Conservation (phyloP, 2,113 vertebrate genomes). For the Podarcis muralis region DNA sequence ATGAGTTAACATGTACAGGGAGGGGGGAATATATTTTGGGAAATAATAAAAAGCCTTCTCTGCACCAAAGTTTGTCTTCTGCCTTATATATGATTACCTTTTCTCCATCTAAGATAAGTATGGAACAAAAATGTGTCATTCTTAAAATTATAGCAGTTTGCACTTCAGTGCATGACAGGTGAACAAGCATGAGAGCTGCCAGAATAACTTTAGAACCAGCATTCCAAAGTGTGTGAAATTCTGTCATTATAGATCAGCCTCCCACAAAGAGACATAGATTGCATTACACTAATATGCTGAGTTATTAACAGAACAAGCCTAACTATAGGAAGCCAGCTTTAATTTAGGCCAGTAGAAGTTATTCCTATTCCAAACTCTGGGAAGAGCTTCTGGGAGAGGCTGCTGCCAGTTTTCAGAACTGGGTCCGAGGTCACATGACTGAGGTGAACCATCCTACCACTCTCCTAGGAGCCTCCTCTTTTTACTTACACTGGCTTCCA, state of each 20-base stretch:
- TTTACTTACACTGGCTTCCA: too few relatives aligned
- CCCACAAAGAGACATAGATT: conserved; percentile 60
- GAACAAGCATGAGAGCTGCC: conserved; percentile 67
- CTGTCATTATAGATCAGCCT: conserved; percentile 64
- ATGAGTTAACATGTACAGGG: neutral
- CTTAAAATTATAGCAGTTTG: conserved; percentile 58
- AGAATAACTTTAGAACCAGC: conserved; percentile 65
- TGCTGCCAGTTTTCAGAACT: too few relatives aligned
- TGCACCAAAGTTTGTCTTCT: neutral
- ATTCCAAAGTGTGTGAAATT: conserved; percentile 66
- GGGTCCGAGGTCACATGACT: too few relatives aligned
- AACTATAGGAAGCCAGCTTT: too few relatives aligned
- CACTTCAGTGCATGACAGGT: conserved; percentile 47
- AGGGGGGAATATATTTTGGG: neutral
- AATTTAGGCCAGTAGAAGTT: too few relatives aligned
- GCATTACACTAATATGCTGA: conserved; percentile 21
- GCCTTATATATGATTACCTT: neutral
- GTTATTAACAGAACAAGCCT: conserved; percentile 44
- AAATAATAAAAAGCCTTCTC: neutral
- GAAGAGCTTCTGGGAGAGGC: too few relatives aligned
- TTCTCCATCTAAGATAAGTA: neutral
- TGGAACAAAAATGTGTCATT: conserved; percentile 35
- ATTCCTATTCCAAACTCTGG: too few relatives aligned
- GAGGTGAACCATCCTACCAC: too few relatives aligned
- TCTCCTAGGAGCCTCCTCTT: too few relatives aligned